Base-by-base conservation (phyloP, 2,113 vertebrate species). In the Glaucidium brasilianum region DNA sequence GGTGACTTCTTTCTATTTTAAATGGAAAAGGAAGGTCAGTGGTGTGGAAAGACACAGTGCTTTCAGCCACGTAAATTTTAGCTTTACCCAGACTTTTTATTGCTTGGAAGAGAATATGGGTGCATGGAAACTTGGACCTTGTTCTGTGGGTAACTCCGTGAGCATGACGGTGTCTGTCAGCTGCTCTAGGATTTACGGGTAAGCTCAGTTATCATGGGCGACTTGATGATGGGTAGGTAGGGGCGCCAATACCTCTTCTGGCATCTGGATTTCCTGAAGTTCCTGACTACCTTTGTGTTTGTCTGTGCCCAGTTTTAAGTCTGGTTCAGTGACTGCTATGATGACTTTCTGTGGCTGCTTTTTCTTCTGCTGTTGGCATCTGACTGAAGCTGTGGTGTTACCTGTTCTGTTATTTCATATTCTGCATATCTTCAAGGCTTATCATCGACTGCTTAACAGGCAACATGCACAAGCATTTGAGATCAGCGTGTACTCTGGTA, bases 171-270 rank as follows among this genome's bases (percentile, higher is more conserved):
- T 39, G 77, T 43, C 56, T 85, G 55, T 25, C 60, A n/a, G 2
- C 56, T 43, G 41, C 88, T 86, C 15, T 6, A 18, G 75, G 58
- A 74, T 15, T 73, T 37, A 10, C 1, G 3, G 29, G 3, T 37
- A 3, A 0, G 7, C 34, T 75, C 16, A 21, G 23, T 26, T 39
- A 27, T 4, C 0, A 0, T 17, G 53, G 5, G 16, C 55, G n/a
- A 9, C 4, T 66, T 78, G 55, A 20, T n/a, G 49, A 34, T 49
- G 34, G 6, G 13, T 47, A 37, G n/a, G 11, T 19, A 29, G 14
- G 34, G 27, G 3, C 30, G 55, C n/a, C 27, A 32, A 1, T 1
- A 1, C 43, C 19, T 53, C 30, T 69, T 52, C 49, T 76, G 81
- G 34, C 19, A 45, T 32, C 27, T 60, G 43, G 26, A 25, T 84